Evolutionary conservation across 2,113 vertebrate genomes (phyloP), one percentile per base, ranked within the genome.

Genomic region (Isichthys henryi): DNA sequence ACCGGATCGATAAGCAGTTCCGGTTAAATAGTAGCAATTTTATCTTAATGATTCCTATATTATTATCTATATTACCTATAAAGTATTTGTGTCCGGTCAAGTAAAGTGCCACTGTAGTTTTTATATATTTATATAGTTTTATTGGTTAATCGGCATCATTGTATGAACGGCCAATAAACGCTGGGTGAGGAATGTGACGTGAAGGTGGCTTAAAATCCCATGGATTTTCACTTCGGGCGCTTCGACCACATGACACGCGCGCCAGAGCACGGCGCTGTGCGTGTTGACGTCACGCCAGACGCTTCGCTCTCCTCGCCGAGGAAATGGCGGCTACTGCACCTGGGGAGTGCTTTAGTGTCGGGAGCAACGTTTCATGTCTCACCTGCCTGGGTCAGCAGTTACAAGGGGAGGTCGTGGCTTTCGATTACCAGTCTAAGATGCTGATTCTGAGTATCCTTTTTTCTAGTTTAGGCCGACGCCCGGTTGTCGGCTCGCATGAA

Each of bases 301-400:
- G 95, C 94, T 96, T 95, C 95, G 89, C 88, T 88, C 88, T 91
- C 88, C 95, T 96, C 95, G 96, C 96, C 96, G 96, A 97, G 97
- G 98, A 98, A 96, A 98, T 98, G 98, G 97, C 98, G 97, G 98
- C 97, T 97, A 97, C 97, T 97, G 97, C 97, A 96, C 97, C 97
- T 96, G 97, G 97, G 96, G 97, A 98, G 96, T 98, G 97, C 95
- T 98, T 98, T 93, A 98, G 96, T 94, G 96, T 99, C 93, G 97
- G 97, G 95, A 98, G 97, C 96, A 97, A 97, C 96, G 97, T 98
- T 95, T 97, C 97, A 91, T 98, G 97, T 95, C 95, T 95, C 94
- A 96, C 96, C 88, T 97, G 97, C 95, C 95, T 96, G 94, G 96
- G 96, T 92, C 95, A 97, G 95, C 95, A 95, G 90, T 93, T 97